Evolutionary conservation across 2,797 vertebrate genomes (phyloP).

Genomic region (Thunnus albacares): DNA sequence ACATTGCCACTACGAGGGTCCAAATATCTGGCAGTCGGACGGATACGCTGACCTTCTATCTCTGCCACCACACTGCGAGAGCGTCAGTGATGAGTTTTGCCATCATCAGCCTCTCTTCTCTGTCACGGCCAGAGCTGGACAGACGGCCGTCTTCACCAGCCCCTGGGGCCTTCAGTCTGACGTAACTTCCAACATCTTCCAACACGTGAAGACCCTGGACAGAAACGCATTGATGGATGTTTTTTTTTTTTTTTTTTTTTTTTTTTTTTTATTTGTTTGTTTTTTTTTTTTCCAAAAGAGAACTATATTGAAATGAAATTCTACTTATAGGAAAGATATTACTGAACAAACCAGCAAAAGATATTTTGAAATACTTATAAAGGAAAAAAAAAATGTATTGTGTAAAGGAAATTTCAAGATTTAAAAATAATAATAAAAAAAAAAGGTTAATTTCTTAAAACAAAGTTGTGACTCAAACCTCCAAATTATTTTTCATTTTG

Average conservation of each 20-base stretch:
- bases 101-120: constrained; percentile 79
- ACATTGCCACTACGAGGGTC: constrained; percentile 53
- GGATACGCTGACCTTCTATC: constrained; percentile 26
- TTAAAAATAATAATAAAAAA: constrained; percentile 23
- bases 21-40: constrained; percentile 44
- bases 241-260: constrained; percentile 41
- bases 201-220: constrained; percentile 69
- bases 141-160: constrained; percentile 59
- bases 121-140: constrained; percentile 56
- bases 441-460: constrained; percentile 80
- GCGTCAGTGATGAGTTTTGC: constrained; percentile 77
- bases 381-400: constrained; percentile 74
- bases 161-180: constrained; percentile 67
- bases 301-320: constrained; percentile 84
- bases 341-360: constrained; percentile 85
- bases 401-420: constrained; percentile 71
- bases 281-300: constrained; percentile 73
- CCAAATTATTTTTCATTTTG: constrained; percentile 78
- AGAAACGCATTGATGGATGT: constrained; percentile 79
- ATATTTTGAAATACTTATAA: constrained; percentile 88
- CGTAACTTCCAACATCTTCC: constrained; percentile 30
- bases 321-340: constrained; percentile 83
- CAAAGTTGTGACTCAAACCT: constrained; percentile 72
- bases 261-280: constrained; percentile 47
- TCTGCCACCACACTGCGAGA: constrained; percentile 62